These are phyloP conservation scores for Zosterops hypoxanthus DNA, from an alignment of 2,113 vertebrate genomes.

Conservation along the genomic window DNA sequence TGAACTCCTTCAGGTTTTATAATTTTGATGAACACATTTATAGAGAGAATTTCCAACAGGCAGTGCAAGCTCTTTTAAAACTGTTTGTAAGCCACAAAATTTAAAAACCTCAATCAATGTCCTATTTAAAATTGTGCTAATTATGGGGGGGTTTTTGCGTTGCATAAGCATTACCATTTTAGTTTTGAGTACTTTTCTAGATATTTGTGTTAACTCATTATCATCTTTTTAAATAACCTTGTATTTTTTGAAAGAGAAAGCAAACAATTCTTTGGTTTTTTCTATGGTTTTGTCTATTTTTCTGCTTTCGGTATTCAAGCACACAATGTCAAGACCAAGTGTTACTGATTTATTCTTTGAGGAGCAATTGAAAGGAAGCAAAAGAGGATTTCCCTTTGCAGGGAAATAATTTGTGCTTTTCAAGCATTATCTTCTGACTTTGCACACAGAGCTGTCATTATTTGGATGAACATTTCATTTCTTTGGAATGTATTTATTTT, in stretches of 20 bases:
- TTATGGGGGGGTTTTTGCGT: neutral
- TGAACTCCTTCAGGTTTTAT: neutral
- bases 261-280: neutral
- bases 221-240: neutral
- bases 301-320: neutral
- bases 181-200: neutral
- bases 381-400: neutral
- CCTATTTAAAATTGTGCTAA: neutral
- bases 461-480: neutral
- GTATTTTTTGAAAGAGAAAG: neutral
- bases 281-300: neutral
- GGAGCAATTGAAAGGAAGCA: neutral
- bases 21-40: neutral
- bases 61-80: neutral
- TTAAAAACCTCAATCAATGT: neutral
- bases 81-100: neutral
- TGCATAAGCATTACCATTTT: neutral
- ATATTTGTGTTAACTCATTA: neutral
- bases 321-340: neutral
- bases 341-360: neutral
- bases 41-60: neutral
- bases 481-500: neutral
- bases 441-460: neutral
- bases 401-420: neutral
- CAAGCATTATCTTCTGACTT: neutral